Conservation (phyloP, 2,113 vertebrate species). For the Takifugu bimaculatus region DNA sequence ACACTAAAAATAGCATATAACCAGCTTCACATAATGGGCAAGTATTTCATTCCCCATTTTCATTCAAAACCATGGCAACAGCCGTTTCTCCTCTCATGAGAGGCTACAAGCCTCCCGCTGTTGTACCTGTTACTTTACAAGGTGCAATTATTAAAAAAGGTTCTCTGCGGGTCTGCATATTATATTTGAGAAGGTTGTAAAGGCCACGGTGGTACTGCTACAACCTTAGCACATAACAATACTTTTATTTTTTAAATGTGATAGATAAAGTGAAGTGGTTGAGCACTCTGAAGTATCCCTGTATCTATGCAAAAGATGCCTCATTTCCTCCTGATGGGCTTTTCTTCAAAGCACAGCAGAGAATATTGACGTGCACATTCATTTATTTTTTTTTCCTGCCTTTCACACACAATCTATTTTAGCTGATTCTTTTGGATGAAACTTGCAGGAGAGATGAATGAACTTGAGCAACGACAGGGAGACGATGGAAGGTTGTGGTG, state of each 20-base stretch:
- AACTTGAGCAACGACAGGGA: constrained; percentile 1
- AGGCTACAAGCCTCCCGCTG: constrained; percentile 16
- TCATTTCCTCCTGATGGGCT: constrained; percentile 16
- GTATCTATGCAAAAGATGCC: constrained; percentile 19
- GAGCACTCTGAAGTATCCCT: constrained; percentile 24
- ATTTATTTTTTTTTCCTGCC: constrained; percentile 36
- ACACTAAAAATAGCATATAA: no score
- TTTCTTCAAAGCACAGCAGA: constrained; percentile 20
- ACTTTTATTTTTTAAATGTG: no score
- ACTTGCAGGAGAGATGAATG: constrained; percentile 19
- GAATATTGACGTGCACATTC: constrained; percentile 6
- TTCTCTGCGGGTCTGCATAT: constrained; percentile 3
- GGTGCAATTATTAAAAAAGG: constrained; percentile 22
- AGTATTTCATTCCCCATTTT: no score
- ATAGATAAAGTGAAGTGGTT: constrained; percentile 17
- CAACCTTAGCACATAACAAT: no score
- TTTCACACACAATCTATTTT: constrained; percentile 22
- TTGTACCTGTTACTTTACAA: constrained; percentile 42
- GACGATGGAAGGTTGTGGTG: constrained; percentile 28
- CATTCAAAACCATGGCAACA: constrained; percentile 39
- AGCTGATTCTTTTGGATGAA: constrained; percentile 36
- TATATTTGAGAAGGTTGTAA: constrained; percentile 10
- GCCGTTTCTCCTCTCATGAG: constrained; percentile 12
- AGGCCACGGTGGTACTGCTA: no score
- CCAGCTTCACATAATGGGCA: no score